phyloP scores from a whole-genome alignment of 2,888 invertebrate genomes.

The Eupithecia pulchellata region DNA sequence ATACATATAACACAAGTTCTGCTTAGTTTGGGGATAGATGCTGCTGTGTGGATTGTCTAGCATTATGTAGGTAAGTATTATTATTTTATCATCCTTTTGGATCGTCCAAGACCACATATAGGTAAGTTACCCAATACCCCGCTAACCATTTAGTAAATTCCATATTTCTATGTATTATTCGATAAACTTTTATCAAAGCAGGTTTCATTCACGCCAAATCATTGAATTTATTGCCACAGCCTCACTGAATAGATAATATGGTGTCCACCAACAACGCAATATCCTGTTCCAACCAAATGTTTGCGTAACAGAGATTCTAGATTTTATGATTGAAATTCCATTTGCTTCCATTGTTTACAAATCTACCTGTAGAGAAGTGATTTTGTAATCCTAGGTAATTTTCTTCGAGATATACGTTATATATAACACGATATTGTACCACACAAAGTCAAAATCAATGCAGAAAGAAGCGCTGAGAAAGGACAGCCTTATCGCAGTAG shows the following conservation, averaged over 20 bases:
- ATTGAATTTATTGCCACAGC: conserved; percentile 3
- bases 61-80: too few species aligned
- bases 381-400: neutral
- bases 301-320: conserved; percentile 28
- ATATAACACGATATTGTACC: too few species aligned
- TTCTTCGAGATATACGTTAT: too few species aligned
- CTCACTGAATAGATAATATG: neutral
- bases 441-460: too few species aligned
- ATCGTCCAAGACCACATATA: neutral
- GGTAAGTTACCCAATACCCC: neutral
- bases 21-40: too few species aligned
- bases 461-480: too few species aligned
- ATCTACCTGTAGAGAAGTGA: conserved; percentile 10
- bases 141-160: neutral
- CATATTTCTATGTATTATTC: conserved; percentile 5
- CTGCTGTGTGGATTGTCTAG: too few species aligned
- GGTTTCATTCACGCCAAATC: conserved; percentile 31
- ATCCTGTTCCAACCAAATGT: conserved; percentile 57
- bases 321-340: conserved; percentile 30
- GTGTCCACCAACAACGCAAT: conserved; percentile 34
- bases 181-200: neutral
- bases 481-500: too few species aligned
- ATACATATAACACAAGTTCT: too few species aligned
- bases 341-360: conserved; percentile 24
- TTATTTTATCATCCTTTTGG: neutral